Evolutionary conservation across 2,797 vertebrate genomes (phyloP), one percentile per base, ranked within the genome.

Genomic region (Lophius americanus): DNA sequence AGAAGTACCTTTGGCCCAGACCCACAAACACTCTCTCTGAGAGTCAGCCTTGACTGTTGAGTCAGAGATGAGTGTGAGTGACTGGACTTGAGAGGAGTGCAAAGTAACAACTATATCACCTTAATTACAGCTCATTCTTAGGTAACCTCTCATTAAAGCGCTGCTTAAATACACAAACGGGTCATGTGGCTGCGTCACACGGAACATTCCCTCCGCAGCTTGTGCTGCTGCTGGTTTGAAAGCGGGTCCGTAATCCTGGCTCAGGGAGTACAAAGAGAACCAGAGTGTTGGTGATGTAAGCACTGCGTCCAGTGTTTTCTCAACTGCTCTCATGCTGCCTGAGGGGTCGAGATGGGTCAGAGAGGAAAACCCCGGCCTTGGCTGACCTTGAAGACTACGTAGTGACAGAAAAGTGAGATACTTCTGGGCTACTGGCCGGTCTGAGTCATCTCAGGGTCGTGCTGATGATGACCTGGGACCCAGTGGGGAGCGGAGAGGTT

Each of bases 181-280:
- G 58, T 68, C 57, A 64, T 51, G 53, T 70, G 60, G 41, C 73
- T 60, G 78, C 71, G 67, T 85, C 58, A 75, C 83, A 72, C 75
- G 86, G 81, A 85, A 83, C 87, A 77, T 86, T 88, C 81, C 61
- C 82, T 78, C 56, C 64, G 2, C 61, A 70, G 78, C 68, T 78
- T 76, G 82, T 76, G 75, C 81, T 71, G 58, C 74, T 81, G 82
- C 55, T 61, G 55, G 64, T 86, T 71, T 90, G 85, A 91, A 87
- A 88, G 85, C 86, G 0, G 66, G 76, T 79, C 87, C 68, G 79
- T 92, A 92, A 93, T 93, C 92, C 92, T 63, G 90, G 92, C 90
- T 93, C 90, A 91, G 68, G 60, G 75, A 79, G 79, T 42, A 93
- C 90, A 93, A 93, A 91, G 82, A 79, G 70, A 79, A 79, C 73